phyloP scores from a whole-genome alignment of 2,113 vertebrate genomes.

The Proteles cristata region DNA sequence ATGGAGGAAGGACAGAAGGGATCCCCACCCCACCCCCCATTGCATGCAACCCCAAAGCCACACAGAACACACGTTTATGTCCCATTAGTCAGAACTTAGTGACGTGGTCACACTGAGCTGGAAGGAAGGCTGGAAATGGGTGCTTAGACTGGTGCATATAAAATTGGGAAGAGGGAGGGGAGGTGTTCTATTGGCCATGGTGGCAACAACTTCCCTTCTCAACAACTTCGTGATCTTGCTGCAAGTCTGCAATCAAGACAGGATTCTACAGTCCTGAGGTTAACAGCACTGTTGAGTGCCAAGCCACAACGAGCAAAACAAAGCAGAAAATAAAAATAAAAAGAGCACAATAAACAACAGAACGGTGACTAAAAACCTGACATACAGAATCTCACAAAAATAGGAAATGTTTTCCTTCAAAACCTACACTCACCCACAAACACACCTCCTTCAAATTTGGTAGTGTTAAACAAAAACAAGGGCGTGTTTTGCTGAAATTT shows the following conservation, averaged over 20 bases:
- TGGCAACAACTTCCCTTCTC: background rate
- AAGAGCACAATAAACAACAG: slow-evolving; percentile 58
- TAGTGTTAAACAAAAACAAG: slow-evolving; percentile 37
- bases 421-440: slow-evolving; percentile 49
- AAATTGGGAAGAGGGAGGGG: fast-evolving
- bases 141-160: background rate
- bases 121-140: background rate
- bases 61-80: fast-evolving
- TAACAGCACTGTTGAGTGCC: background rate
- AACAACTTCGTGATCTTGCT: background rate
- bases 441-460: slow-evolving; percentile 55
- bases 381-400: background rate
- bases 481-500: background rate
- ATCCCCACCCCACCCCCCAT: no score
- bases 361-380: slow-evolving; percentile 30
- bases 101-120: fast-evolving
- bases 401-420: slow-evolving; percentile 47
- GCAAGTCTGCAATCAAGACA: background rate
- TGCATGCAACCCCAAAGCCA: background rate
- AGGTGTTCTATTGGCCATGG: background rate
- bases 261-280: slow-evolving; percentile 5
- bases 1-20: background rate
- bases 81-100: background rate
- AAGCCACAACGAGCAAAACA: background rate
- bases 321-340: slow-evolving; percentile 2